A percentile compares a stretch with the other conserved stretches of the same genome.
Conservation (phyloP, 2,113 vertebrate genomes). For the Felis catus region DNA sequence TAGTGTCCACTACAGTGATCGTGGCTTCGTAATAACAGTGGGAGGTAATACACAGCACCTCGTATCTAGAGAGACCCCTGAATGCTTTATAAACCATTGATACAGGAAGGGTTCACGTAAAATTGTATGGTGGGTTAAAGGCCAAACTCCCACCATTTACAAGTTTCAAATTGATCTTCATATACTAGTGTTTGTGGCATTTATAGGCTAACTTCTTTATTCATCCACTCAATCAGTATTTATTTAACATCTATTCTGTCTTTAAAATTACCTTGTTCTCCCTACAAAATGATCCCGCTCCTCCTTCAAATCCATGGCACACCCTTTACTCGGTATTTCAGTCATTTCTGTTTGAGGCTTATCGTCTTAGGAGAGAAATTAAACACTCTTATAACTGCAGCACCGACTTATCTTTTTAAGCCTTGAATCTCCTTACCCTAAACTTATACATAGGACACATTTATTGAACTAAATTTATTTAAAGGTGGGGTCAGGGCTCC, state of each 20-base stretch:
- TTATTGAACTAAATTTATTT: background rate
- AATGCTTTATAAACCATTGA: background rate
- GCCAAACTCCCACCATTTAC: background rate
- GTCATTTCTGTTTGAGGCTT: background rate
- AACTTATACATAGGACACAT: background rate
- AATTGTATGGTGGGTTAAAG: background rate
- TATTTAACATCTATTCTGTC: background rate
- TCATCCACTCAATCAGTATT: background rate
- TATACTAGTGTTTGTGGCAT: background rate
- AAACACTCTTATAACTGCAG: background rate
- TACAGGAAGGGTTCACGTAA: background rate
- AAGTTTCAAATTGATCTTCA: background rate
- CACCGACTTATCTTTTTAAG: background rate
- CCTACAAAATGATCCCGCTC: background rate
- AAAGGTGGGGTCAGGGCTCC: background rate
- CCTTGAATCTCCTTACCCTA: background rate
- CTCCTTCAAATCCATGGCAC: background rate
- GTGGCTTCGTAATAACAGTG: background rate
- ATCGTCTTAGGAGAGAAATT: background rate
- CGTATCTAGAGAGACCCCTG: background rate
- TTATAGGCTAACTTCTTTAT: background rate
- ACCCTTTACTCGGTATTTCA: background rate
- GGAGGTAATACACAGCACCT: background rate
- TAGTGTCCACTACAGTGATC: background rate
- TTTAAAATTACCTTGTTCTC: background rate